Conservation (phyloP, 2,888 invertebrate genomes). For the Agrochola lychnidis region DNA sequence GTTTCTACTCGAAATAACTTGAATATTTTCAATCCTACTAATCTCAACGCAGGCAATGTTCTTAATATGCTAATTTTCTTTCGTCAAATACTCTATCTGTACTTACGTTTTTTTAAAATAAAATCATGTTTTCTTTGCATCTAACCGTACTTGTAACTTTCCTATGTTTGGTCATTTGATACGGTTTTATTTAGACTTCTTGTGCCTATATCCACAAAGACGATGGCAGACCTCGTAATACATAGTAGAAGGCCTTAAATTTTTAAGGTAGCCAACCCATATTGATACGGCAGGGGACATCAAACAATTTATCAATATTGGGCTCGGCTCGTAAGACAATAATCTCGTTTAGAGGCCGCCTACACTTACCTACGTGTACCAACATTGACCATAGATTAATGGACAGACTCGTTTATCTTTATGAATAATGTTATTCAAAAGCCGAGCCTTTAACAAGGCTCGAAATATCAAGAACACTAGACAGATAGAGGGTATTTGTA, state of each 20-base stretch:
- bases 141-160: background rate
- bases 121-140: background rate
- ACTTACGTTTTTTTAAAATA: background rate
- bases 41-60: background rate
- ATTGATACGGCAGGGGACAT: slow-evolving; percentile 28
- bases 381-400: slow-evolving; percentile 41
- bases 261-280: slow-evolving; percentile 23
- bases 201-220: background rate
- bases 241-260: slow-evolving; percentile 8
- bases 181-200: background rate
- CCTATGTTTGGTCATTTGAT: slow-evolving; percentile 1
- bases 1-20: background rate
- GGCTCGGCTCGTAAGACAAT: slow-evolving; percentile 62
- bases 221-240: slow-evolving; percentile 3
- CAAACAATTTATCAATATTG: slow-evolving; percentile 62
- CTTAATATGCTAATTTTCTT: background rate
- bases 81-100: background rate
- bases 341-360: slow-evolving; percentile 67
- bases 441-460: background rate
- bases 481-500: background rate
- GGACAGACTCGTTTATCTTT: slow-evolving; percentile 10
- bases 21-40: background rate
- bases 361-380: slow-evolving; percentile 49
- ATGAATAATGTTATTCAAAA: background rate
- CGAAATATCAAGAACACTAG: background rate